A percentile compares a stretch with the other conserved stretches of the same genome.
Evolutionary conservation across 2,888 invertebrate species (phyloP).

Genomic region (Pachycephus smyrnensis): DNA sequence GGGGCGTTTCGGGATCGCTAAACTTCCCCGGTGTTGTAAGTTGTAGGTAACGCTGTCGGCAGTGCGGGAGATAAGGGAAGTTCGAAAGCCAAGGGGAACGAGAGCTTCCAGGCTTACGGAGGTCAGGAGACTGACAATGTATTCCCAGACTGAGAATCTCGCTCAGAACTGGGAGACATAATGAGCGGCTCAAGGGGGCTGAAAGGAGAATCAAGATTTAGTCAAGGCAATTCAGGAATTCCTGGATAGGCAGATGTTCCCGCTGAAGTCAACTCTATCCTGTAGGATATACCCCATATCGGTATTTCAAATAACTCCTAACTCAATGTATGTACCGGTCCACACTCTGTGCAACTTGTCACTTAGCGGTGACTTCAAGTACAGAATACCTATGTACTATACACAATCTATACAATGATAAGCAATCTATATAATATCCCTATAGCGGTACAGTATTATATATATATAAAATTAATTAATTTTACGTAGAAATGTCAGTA

Average conservation of each 20-base stretch:
- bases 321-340: slow-evolving; percentile 35
- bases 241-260: neutral
- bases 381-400: neutral
- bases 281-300: neutral
- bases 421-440: neutral
- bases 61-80: slow-evolving; percentile 5
- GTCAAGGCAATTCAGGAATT: neutral
- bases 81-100: neutral
- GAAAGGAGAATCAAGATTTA: neutral
- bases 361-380: slow-evolving; percentile 25
- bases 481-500: too few species aligned
- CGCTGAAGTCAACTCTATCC: neutral
- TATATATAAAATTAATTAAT: neutral
- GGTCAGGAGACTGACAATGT: slow-evolving; percentile 24
- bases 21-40: slow-evolving; percentile 14
- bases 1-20: slow-evolving; percentile 21
- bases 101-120: slow-evolving; percentile 13
- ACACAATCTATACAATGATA: neutral
- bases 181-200: neutral
- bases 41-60: slow-evolving; percentile 1
- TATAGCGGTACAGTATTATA: neutral
- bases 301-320: slow-evolving; percentile 15
- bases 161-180: neutral
- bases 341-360: slow-evolving; percentile 37
- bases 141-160: slow-evolving; percentile 20